Conservation (phyloP, 2,797 vertebrate genomes). For the Selene dorsalis region DNA sequence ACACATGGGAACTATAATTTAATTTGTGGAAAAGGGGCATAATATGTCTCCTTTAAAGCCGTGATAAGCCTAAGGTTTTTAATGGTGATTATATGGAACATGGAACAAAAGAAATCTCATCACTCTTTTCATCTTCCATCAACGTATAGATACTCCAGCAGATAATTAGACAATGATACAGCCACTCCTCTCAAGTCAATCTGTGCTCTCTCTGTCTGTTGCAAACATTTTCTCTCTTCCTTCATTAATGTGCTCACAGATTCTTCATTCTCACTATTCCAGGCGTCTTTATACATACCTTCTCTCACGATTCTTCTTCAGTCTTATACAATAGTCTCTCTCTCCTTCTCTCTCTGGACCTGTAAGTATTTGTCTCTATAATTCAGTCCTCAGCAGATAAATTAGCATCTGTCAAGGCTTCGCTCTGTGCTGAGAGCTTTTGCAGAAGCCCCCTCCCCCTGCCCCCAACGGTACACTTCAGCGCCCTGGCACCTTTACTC, state of each 20-base stretch:
- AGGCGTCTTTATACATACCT: slow-evolving; percentile 1
- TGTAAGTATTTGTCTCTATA: slow-evolving; percentile 59
- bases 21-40: no score
- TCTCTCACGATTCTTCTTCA: slow-evolving; percentile 26
- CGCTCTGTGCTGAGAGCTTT: slow-evolving; percentile 56
- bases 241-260: neutral
- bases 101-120: neutral
- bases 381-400: slow-evolving; percentile 68
- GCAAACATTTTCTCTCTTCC: slow-evolving; percentile 18
- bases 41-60: no score
- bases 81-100: slow-evolving; percentile 15
- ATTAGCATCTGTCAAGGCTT: slow-evolving; percentile 71
- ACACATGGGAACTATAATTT: no score
- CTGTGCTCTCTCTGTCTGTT: slow-evolving; percentile 14
- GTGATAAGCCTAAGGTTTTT: slow-evolving; percentile 1
- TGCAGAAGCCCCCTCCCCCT: slow-evolving; percentile 50
- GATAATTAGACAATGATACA: slow-evolving; percentile 6
- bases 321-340: slow-evolving; percentile 29
- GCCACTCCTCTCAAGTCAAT: slow-evolving; percentile 19
- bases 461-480: slow-evolving; percentile 61
- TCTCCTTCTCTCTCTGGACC: slow-evolving; percentile 34
- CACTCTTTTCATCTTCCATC: neutral
- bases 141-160: slow-evolving; percentile 19
- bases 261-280: slow-evolving; percentile 14
- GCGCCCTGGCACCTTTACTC: slow-evolving; percentile 63